Base-by-base conservation (phyloP, 2,797 vertebrate species). In the Chaetodon trifasciatus region DNA sequence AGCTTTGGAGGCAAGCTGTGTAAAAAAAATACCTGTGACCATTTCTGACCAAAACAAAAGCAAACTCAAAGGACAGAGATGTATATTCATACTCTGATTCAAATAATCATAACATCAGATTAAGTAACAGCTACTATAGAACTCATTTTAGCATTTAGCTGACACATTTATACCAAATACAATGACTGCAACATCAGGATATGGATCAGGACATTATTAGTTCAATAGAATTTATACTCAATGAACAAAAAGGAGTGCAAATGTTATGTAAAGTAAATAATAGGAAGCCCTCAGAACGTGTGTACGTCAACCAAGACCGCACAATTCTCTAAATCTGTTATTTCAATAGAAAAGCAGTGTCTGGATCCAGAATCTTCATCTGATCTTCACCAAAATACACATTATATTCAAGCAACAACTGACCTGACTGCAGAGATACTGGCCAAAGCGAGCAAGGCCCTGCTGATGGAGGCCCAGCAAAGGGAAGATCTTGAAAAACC, bases 401-500 rank as follows among this genome's bases (percentile, higher is more conserved):
- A 32, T 32, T 32, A 32, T 32, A 32, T 32, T 32, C 28, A 32
- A 32, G 28, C 28, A 32, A 32, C 28, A 61, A 90, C 94, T 85
- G 86, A 99, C 98, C 97, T 99, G 98, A 85, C 95, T 96, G 89
- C 98, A 98, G 79, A 99, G 97, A 89, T 99, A 99, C 74, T 97
- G 96, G 0, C 98, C 97, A 76, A 99, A 99, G 82, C 96, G 97
- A 84, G 96, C 96, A 23, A 99, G 95, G n/a, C 98, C 98, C 64
- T 99, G 97, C 61, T 99, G 97, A 50, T 99, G 98, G 76, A 99
- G 96, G 24, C 98, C 97, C 72, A 99, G 87, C 82, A 99, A 92
- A 56, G 98, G 98, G 80, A 99, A 99, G 91, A 99, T 99, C 94
- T 99, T 99, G 94, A 99, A 99, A 93, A 99, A 99, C 70, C 98